Base-by-base conservation (phyloP, 2,888 invertebrate species). In the Trachelus stipa region DNA sequence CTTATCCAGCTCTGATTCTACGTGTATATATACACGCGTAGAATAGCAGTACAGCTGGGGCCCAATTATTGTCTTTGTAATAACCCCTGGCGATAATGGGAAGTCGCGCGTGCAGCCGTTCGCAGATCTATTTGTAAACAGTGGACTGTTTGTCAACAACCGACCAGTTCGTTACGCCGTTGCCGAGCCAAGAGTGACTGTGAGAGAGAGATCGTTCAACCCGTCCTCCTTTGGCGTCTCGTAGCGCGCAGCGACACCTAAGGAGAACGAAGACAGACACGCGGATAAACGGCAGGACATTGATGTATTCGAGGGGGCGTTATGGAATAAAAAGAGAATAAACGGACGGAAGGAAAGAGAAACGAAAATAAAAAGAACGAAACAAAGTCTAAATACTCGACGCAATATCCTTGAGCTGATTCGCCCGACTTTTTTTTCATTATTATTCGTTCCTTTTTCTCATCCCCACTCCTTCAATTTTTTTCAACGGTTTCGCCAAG, bases 151-250 rank as follows among this genome's bases (percentile, higher is more conserved):
- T 74, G 74, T 74, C 74, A 74, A 74, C 74, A 74, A 34, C 74
- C 34, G 35, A n/a, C 3, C 35, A 35, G 74, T n/a, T n/a, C 35
- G n/a, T 33, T 74, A 34, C 74, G 71, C 30, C 11, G 71, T 34
- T 31, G 23, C 31, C 30, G 15, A 11, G 74, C 74, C 74, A 74
- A 74, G 35, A 35, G 74, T 3, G 74, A 35, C 12, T 34, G 12
- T 9, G 74, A 3, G 74, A 34, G 74, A 34, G 74, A 74, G 74
- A 74, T 35, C 74, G 74, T 74, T 74, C 74, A 74, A 74, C 74
- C 74, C 34, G 74, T 34, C 71, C 33, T 71, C 31, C 31, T 71
- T 12, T 23, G 71, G 12, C 71, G 74, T 23, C 9, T 1, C 74
- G 15, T 12, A 4, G 35, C 33, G 30, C 34, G 15, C 34, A n/a